These are phyloP conservation scores for Molossus molossus DNA, from an alignment of 2,797 vertebrate species.

Conservation along the genomic window DNA sequence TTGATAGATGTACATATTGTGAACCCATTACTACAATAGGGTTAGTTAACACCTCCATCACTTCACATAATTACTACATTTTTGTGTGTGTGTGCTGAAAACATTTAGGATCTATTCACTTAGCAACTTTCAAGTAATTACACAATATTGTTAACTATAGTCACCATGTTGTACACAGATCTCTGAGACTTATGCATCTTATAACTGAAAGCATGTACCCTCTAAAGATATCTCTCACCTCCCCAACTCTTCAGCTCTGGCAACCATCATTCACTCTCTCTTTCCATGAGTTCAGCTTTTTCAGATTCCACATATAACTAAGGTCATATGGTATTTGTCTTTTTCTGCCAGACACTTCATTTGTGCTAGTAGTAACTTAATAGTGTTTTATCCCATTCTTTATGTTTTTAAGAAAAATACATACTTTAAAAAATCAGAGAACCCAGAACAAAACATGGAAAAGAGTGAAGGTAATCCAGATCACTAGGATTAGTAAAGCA, in stretches of 20 bases:
- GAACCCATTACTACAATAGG: not conserved
- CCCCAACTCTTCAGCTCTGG: not conserved
- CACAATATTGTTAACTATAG: not conserved
- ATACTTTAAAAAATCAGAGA: not conserved
- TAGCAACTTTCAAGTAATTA: conserved; percentile 4
- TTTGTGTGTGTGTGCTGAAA: not conserved
- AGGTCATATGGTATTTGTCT: not conserved
- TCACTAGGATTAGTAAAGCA: not conserved
- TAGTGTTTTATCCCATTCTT: not conserved
- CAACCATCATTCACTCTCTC: not conserved
- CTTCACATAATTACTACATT: not conserved
- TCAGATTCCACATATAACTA: not conserved
- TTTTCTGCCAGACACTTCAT: not conserved
- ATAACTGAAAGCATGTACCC: not conserved
- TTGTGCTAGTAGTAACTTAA: not conserved
- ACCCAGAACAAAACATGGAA: conserved; percentile 30
- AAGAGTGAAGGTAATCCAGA: not conserved
- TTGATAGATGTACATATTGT: not conserved
- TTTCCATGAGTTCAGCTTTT: not conserved
- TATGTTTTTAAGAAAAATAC: conserved; percentile 1
- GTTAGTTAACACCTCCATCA: not conserved
- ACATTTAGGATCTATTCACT: not conserved
- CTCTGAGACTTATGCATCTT: not conserved
- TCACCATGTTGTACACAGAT: not conserved
- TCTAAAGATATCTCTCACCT: not conserved